Evolutionary conservation across 2,888 invertebrate species (phyloP), one percentile per base, ranked within the genome.

Genomic region (Trilocha varians): DNA sequence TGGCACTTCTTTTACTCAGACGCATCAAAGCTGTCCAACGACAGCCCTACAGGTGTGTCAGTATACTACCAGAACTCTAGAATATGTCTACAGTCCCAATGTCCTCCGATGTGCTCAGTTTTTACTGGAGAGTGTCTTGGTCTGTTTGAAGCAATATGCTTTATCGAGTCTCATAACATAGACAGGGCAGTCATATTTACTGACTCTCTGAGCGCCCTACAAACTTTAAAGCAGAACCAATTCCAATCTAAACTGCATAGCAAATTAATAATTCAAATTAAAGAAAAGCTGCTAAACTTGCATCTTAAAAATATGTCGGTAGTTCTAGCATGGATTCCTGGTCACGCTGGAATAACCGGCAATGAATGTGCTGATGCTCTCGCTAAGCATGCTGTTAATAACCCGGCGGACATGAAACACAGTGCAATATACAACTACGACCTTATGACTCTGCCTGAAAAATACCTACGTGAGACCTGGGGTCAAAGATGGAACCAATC

Each of bases 261-360:
- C 8, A 34, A 32, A 3, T 5, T 41, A 2, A 39, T 34, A 5
- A 13, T 41, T 2, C 15, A 41, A 41, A 42, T 39, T 6, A 39
- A 6, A 13, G 6, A 41, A 16, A 11, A 16, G 3, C 13, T 45
- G 2, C 25, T 25, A 11, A 9, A 39, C 2, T 44, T 41, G 32
- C 5, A 13, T 9, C 5, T 8, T 3, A 11, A 3, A 0, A 34
- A 25, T 6, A 3, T 39, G 1, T 15, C 33, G 3, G 13, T 44
- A 5, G 25, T 16, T 5, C 5, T 44, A 5, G 41, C 41, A 5
- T 44, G 44, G 44, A 41, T 44, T 37, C 44, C 41, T 1, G 16
- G 41, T 13, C 44, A 43, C 15, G 14, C 11, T 3, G 34, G 40
- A 1, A 44, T 44, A 8, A 13, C 13, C n/a, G 44, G 44, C 3